Conservation (phyloP, 2,113 vertebrate species). For the Neotoma lepida region DNA sequence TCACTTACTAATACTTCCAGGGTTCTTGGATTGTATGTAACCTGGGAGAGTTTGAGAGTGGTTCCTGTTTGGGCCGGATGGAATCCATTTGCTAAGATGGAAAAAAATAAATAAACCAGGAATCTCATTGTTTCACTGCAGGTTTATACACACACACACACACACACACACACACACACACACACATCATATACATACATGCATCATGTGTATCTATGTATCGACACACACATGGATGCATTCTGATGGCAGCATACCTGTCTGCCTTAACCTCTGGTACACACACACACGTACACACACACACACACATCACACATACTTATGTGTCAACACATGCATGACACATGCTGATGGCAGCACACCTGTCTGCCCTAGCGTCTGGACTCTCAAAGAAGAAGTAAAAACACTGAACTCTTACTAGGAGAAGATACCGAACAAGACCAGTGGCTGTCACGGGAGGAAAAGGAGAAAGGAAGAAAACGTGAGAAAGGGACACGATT, state of each 20-base stretch:
- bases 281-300: too few relatives aligned
- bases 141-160: not conserved
- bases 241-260: not conserved
- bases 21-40: not conserved
- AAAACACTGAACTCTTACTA: not conserved
- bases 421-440: not conserved
- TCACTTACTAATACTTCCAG: not conserved
- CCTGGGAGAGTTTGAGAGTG: not conserved
- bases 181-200: not conserved
- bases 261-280: not conserved
- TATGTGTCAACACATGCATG: not conserved
- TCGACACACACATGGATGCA: not conserved
- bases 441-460: not conserved
- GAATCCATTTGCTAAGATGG: not conserved
- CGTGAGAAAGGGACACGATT: slow-evolving; percentile 79
- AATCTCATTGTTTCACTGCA: not conserved
- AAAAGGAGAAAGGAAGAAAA: slow-evolving; percentile 26
- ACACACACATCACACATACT: not conserved
- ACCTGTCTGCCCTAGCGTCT: not conserved
- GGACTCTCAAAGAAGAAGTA: not conserved
- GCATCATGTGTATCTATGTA: not conserved
- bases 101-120: not conserved
- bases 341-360: not conserved
- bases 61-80: not conserved
- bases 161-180: not conserved